Conservation (phyloP, 2,888 invertebrate species). For the Panzeria rudis region DNA sequence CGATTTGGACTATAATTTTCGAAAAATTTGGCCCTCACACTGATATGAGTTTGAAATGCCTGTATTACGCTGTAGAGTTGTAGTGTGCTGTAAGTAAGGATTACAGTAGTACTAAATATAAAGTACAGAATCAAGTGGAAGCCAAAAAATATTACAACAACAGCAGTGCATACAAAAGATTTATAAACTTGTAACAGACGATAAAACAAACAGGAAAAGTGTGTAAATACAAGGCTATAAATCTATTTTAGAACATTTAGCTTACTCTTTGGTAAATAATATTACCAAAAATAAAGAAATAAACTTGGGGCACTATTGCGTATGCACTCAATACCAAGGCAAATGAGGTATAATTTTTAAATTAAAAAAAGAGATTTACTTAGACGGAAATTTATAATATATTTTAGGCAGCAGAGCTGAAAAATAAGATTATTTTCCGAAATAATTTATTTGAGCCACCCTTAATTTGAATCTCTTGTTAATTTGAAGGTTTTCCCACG, state of each 20-base stretch:
- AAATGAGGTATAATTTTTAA: neutral
- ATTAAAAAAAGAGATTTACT: neutral
- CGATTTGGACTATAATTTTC: too few relatives aligned
- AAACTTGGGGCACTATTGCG: slow-evolving; percentile 37
- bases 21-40: too few relatives aligned
- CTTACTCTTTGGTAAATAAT: slow-evolving; percentile 44
- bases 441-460: too few relatives aligned
- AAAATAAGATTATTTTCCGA: neutral
- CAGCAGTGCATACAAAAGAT: slow-evolving; percentile 30
- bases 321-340: slow-evolving; percentile 8
- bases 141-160: slow-evolving; percentile 49
- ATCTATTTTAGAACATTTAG: slow-evolving; percentile 58
- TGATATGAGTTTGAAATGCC: too few relatives aligned
- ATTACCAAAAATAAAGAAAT: slow-evolving; percentile 1
- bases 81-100: slow-evolving; percentile 25
- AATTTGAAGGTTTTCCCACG: too few relatives aligned
- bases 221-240: slow-evolving; percentile 57
- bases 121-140: slow-evolving; percentile 44
- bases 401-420: too few relatives aligned
- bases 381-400: too few relatives aligned
- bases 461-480: too few relatives aligned
- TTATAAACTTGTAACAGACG: slow-evolving; percentile 56
- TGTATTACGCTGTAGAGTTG: too few relatives aligned
- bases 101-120: slow-evolving; percentile 17
- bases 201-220: slow-evolving; percentile 51